Base-by-base conservation (phyloP, 2,888 invertebrate species). In the Amaurobius ferox region DNA sequence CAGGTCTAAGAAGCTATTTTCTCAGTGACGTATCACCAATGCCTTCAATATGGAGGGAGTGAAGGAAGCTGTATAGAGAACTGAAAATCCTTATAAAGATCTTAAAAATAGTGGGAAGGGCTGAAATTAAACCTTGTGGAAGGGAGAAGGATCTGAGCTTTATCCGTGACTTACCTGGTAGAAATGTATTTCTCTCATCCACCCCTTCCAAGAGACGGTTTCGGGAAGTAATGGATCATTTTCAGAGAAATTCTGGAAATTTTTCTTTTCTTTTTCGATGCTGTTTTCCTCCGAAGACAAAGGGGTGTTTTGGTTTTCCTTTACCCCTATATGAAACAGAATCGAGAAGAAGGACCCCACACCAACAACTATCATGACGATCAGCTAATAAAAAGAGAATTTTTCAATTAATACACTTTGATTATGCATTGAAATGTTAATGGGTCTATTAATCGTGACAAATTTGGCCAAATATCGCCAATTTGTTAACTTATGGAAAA, bases 91-190 rank as follows among this genome's bases (percentile, higher is more conserved):
- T n/a, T n/a, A n/a, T n/a, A n/a, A n/a, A n/a, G n/a, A n/a, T n/a
- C n/a, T n/a, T n/a, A n/a, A n/a, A n/a, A n/a, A n/a, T n/a, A n/a
- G n/a, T n/a, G n/a, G n/a, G n/a, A n/a, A n/a, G n/a, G n/a, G n/a
- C n/a, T n/a, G n/a, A n/a, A n/a, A n/a, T n/a, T n/a, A n/a, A n/a
- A n/a, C n/a, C n/a, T n/a, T n/a, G n/a, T n/a, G n/a, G n/a, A n/a
- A n/a, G n/a, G n/a, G n/a, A n/a, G n/a, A n/a, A n/a, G n/a, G n/a
- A n/a, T n/a, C n/a, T n/a, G n/a, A n/a, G n/a, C n/a, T n/a, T n/a
- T n/a, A n/a, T n/a, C n/a, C n/a, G n/a, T n/a, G n/a, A 39, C 74
- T 68, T 71, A 90, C 90, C 87, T 90, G 89, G 81, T 90, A 90
- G 83, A 90, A 90, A 78, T 90, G 89, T 1, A 88, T 81, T 76